phyloP scores from a whole-genome alignment of 2,113 vertebrate species.

The Lepisosteus oculatus region DNA sequence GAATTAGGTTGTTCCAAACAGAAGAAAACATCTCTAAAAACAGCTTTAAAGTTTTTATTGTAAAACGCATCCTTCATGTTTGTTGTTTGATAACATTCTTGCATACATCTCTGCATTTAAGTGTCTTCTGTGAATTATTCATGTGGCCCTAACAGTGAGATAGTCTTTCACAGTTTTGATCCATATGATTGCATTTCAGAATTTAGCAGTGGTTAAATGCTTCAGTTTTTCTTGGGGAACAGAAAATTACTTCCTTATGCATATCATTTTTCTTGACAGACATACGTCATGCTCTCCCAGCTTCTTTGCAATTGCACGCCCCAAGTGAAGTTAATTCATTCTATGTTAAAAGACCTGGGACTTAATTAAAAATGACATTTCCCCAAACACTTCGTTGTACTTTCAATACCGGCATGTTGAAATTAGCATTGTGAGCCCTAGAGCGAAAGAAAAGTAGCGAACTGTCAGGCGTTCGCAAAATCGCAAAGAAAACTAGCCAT shows the following conservation, averaged over 20 bases:
- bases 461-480: slow-evolving; percentile 63
- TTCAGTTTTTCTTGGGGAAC: neutral
- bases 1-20: no score
- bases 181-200: neutral
- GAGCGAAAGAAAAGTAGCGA: slow-evolving; percentile 62
- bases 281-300: slow-evolving; percentile 59
- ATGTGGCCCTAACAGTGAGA: neutral
- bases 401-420: slow-evolving; percentile 60
- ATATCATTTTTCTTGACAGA: slow-evolving; percentile 65
- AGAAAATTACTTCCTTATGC: slow-evolving; percentile 29
- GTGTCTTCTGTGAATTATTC: neutral
- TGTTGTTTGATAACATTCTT: no score
- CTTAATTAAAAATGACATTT: slow-evolving; percentile 81
- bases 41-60: no score
- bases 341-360: slow-evolving; percentile 72
- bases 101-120: no score
- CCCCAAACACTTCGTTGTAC: slow-evolving; percentile 59
- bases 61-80: no score
- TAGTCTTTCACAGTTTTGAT: neutral
- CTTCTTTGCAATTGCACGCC: slow-evolving; percentile 54
- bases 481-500: slow-evolving; percentile 35
- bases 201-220: slow-evolving; percentile 11
- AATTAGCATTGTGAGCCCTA: slow-evolving; percentile 64
- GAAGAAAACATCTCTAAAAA: no score
- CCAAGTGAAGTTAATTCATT: slow-evolving; percentile 66